phyloP scores from a whole-genome alignment of 92 coral and sea anemone species.

The Meandrina meandrites region DNA sequence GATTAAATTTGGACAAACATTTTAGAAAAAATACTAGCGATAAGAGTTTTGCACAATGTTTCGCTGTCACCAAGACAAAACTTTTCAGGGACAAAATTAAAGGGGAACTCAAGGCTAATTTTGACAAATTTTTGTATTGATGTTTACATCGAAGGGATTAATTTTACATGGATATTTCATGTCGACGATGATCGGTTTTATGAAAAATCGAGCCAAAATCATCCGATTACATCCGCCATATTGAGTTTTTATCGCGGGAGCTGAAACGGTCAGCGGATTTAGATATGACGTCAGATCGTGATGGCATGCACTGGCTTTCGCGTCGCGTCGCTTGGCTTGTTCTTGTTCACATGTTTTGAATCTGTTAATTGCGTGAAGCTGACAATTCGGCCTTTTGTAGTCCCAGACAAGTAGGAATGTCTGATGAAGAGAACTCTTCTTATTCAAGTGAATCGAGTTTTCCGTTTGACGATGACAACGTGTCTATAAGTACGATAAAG shows the following conservation, averaged over 20 bases:
- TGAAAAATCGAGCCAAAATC: neutral
- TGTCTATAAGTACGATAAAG: neutral
- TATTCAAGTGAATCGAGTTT: neutral
- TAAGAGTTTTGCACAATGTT: no score
- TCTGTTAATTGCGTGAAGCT: no score
- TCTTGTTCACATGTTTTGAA: neutral
- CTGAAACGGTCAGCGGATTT: conserved; percentile 12
- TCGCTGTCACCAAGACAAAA: no score
- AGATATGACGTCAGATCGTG: conserved; percentile 18
- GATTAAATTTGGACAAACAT: no score
- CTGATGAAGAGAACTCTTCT: no score
- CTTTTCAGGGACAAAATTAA: no score
- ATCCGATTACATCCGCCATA: neutral
- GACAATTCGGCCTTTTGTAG: neutral
- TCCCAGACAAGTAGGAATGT: neutral
- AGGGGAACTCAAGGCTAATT: neutral
- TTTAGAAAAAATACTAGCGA: no score
- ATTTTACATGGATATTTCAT: neutral
- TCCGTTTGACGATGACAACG: neutral
- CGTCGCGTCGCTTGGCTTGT: neutral
- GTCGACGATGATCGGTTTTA: neutral
- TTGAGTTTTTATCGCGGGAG: neutral
- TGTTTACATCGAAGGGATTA: neutral
- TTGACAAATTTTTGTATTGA: neutral
- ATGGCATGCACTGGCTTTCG: neutral